Evolutionary conservation across 2,797 vertebrate species (phyloP), one percentile per base, ranked within the genome.

Genomic region (Odontamblyopus lacepedii): DNA sequence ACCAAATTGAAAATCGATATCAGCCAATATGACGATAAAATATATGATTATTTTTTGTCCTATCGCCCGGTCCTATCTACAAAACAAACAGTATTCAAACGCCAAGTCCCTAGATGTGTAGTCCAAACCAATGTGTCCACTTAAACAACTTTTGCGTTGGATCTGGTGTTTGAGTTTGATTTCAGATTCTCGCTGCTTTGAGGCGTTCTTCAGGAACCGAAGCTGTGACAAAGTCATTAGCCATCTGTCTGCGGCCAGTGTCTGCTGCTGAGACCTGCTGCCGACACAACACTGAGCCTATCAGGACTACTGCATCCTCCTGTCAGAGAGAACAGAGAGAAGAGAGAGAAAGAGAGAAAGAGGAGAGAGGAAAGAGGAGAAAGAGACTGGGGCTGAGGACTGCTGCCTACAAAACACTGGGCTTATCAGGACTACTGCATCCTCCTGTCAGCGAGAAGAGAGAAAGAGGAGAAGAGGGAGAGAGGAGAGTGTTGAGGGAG

Each of bases 141-240:
- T 26, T 64, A 5, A 44, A 27, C 62, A 23, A 51, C 29, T 75
- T 48, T 55, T 50, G 32, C 44, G 50, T 41, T 9, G 69, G 53
- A 61, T 30, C 32, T 35, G 44, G 67, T n/a, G 57, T 72, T 69
- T 50, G 26, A 23, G 63, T 41, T 69, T 76, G 35, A 41, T 78
- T 84, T 79, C 44, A 70, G 63, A 82, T 78, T 89, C 78, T 63
- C 67, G 73, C 71, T 76, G 78, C 59, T 68, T 74, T 73, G 83
- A 82, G 74, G 72, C 55, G 63, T 78, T 82, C 62, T 71, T 79
- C 67, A 72, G 61, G 72, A 74, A 70, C 79, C 69, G 69, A 73
- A 75, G 70, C 63, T 50, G 76, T 82, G 82, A 81, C 78, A 78
- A 73, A 83, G 83, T 72, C 89, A 85, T 87, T 84, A 88, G 72